phyloP scores from a whole-genome alignment of 2,113 vertebrate species.

The Crotalus horridus region DNA sequence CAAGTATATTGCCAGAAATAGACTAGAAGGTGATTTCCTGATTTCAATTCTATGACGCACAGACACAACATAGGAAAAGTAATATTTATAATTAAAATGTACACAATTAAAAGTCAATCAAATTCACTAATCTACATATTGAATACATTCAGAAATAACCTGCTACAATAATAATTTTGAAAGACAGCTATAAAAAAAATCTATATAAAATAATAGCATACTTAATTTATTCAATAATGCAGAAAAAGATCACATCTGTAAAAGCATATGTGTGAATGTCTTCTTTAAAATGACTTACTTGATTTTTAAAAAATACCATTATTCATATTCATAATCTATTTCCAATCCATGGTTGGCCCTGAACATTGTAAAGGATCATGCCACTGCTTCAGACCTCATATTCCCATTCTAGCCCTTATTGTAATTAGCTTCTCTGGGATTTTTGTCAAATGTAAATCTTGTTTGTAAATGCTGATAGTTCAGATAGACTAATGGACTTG shows the following conservation, averaged over 20 bases:
- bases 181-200: neutral
- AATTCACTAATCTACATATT: neutral
- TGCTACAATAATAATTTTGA: conserved; percentile 17
- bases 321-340: neutral
- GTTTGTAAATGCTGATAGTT: conserved; percentile 29
- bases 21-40: neutral
- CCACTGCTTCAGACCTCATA: neutral
- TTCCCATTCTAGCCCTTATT: neutral
- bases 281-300: neutral
- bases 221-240: neutral
- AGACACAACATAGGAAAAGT: neutral
- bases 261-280: neutral
- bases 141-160: neutral
- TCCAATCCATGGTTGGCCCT: neutral
- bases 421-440: conserved; percentile 5
- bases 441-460: conserved; percentile 10
- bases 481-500: conserved; percentile 39
- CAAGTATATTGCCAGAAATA: neutral
- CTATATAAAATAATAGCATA: neutral
- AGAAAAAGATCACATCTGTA: neutral
- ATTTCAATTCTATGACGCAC: neutral
- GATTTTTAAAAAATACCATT: neutral
- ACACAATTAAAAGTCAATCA: neutral
- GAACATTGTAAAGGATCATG: neutral
- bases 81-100: neutral